Base-by-base conservation (phyloP, 2,888 invertebrate genomes). In the Synergus itoensis region DNA sequence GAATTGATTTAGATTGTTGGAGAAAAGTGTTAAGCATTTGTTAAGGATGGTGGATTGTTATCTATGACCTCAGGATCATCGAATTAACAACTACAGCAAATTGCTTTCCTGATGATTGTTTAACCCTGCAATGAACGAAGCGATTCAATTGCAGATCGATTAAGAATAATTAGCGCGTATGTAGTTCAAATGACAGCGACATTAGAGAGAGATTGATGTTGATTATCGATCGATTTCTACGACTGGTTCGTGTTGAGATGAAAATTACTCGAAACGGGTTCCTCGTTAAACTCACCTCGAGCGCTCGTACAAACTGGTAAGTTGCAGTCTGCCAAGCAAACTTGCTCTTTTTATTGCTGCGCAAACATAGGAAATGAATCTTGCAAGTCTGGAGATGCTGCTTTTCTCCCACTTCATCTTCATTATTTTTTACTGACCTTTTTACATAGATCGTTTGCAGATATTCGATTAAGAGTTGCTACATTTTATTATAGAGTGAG, bases 311-410 rank as follows among this genome's bases (percentile, higher is more conserved):
- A 73, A 73, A 73, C 73, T 73, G 73, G 73, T 73, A 73, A 73
- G 73, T 53, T 73, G 73, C 73, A 53, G 48, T 53, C 48, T n/a
- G 73, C 11, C 73, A 36, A 53, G 73, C n/a, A 73, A 73, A 73
- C 73, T 73, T 73, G 48, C 73, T 73, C 8, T 36, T 73, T 73
- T 53, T 53, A 73, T 73, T 73, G 53, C 73, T 53, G 73, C 36
- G n/a, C 41, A 73, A 28, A 73, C 48, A 73, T 48, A 73, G 40
- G 64, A 64, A 64, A 64, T 64, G 41, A 64, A 64, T 64, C 73
- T 73, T 73, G 53, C 28, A 45, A 73, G 48, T 73, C 73, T 9
- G 48, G 73, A 73, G 48, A 88, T 82, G 87, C 87, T 83, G 80
- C 80, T 81, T 75, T 67, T 79, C 81, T 78, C 77, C 60, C 80